Base-by-base conservation (phyloP, 2,888 invertebrate genomes). In the Callyntrura sp. region DNA sequence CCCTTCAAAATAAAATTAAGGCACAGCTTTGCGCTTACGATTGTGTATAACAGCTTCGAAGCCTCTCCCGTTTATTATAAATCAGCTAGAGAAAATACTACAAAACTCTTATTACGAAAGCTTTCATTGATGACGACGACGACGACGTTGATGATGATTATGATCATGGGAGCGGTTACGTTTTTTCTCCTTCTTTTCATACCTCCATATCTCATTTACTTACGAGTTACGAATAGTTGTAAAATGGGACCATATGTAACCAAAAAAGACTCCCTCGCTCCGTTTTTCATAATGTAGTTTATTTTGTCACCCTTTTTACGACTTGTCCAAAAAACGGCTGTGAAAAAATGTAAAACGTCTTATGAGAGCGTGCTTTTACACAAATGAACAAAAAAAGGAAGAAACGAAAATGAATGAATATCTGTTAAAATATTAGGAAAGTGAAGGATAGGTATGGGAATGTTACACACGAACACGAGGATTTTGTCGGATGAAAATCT, bases 1-100 rank as follows among this genome's bases (percentile, higher is more conserved):
- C 88, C 83, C 88, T 88, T 88, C 45, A 88, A 88, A 88, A 88
- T 88, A 88, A 88, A 88, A 88, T 88, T 88, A 82, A 88, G 88
- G 82, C 88, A 88, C 87, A 87, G 87, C 87, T 87, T 82, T 82
- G 81, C 70, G 81, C 81, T 82, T 23, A 25, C 17, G 25, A 23
- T 62, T 82, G 48, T 82, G 17, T 17, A n/a, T 28, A 68, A 48
- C 0, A 73, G 9, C 11, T 51, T 11, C 23, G 20, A 55, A 73
- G 81, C 81, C 87, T 87, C 87, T 65, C 81, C 81, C 51, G 65
- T 83, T 83, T 62, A 76, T 83, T 88, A 76, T 88, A 88, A 88
- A 83, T 88, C 88, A 83, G 83, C 6, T 35, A 55, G 57, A 83
- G 83, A 88, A 83, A 88, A 88, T 83, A 73, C 25, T 78, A 25